phyloP scores from a whole-genome alignment of 2,888 invertebrate species.

The Hypselothyrea guttata region DNA sequence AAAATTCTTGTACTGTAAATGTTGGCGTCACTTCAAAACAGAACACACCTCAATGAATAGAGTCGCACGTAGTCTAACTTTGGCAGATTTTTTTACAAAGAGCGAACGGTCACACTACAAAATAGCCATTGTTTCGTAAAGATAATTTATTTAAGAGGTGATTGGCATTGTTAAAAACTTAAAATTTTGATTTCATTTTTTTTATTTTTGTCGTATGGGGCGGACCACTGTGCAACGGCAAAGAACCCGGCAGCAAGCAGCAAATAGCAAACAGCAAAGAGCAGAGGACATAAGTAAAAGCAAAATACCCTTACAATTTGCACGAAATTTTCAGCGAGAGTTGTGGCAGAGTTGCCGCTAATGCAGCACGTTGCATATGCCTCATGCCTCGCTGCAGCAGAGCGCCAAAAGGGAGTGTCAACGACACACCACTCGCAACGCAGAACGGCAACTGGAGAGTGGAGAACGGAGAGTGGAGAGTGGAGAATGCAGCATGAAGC shows the following conservation, averaged over 20 bases:
- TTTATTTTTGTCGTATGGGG: too few relatives aligned
- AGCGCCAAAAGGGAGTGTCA: constrained; percentile 73
- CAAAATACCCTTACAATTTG: constrained; percentile 51
- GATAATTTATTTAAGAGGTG: too few relatives aligned
- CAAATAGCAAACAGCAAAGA: constrained; percentile 17
- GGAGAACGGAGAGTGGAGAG: constrained; percentile 19
- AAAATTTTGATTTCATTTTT: too few relatives aligned
- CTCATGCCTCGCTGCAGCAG: constrained; percentile 59
- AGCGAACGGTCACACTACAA: too few relatives aligned
- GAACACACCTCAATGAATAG: too few relatives aligned
- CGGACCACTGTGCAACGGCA: too few relatives aligned
- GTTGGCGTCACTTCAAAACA: too few relatives aligned
- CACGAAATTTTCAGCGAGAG: constrained; percentile 65
- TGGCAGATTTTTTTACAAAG: too few relatives aligned
- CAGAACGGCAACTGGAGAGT: constrained; percentile 8
- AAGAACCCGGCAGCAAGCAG: constrained; percentile 18
- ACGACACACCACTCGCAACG: constrained; percentile 23
- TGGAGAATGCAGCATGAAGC: constrained; percentile 19
- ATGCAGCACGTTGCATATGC: constrained; percentile 61
- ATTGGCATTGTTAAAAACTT: too few relatives aligned
- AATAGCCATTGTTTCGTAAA: too few relatives aligned
- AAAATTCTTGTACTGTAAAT: too few relatives aligned
- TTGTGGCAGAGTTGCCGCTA: constrained; percentile 46
- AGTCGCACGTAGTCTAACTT: too few relatives aligned
- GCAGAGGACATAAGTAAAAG: constrained; percentile 9